phyloP scores from a whole-genome alignment of 2,888 invertebrate species.

The Leptarthrus brevirostris region DNA sequence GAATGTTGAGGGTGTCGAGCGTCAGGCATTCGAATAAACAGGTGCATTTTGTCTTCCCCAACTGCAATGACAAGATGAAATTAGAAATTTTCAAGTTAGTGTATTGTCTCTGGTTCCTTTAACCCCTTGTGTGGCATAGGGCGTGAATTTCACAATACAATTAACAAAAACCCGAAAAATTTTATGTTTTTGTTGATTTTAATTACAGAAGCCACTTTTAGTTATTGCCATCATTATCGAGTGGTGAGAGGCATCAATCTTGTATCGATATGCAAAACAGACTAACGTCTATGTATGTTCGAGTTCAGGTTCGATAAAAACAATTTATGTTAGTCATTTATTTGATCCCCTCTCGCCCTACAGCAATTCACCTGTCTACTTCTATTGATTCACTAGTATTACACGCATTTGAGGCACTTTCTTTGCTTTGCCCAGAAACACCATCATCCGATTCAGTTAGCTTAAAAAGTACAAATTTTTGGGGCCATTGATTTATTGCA shows the following conservation, averaged over 20 bases:
- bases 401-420: background rate
- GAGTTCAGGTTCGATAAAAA: conserved; percentile 7
- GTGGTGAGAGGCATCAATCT: background rate
- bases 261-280: conserved; percentile 24
- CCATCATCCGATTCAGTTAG: background rate
- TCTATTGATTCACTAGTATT: conserved; percentile 5
- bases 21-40: too few species aligned
- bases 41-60: too few species aligned
- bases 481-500: conserved; percentile 28
- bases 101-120: too few species aligned
- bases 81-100: too few species aligned
- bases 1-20: too few species aligned
- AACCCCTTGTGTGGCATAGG: too few species aligned
- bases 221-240: conserved; percentile 15
- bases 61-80: too few species aligned
- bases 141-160: too few species aligned
- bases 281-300: background rate
- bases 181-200: background rate
- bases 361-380: background rate
- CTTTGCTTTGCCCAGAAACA: background rate
- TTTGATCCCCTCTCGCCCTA: background rate
- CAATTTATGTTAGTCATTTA: conserved; percentile 13
- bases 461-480: background rate
- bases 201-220: conserved; percentile 9
- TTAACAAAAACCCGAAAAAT: too few species aligned